Percentiles rank a stretch among this genome's conserved stretches.
phyloP scores from a whole-genome alignment of 2,113 vertebrate species.

The Papio anubis region DNA sequence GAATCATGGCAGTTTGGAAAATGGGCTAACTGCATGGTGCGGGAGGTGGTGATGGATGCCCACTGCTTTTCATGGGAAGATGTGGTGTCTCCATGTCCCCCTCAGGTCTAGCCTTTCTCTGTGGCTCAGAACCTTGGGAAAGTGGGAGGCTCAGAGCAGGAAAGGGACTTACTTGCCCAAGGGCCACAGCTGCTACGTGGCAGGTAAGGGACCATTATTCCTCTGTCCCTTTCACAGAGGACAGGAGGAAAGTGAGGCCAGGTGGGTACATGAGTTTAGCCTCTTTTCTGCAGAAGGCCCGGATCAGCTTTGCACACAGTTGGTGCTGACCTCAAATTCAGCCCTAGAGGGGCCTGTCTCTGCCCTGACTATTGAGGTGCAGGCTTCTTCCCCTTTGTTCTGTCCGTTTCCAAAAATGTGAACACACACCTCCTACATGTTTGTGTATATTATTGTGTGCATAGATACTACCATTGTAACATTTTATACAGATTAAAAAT shows the following conservation, averaged over 20 bases:
- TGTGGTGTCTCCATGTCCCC: too few species aligned
- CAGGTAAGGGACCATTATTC: background rate
- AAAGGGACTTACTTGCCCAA: too few species aligned
- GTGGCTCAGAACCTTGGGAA: too few species aligned
- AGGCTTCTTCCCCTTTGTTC: background rate
- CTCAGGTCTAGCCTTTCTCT: background rate
- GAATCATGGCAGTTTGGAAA: background rate
- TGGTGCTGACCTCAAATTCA: background rate
- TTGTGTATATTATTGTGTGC: background rate
- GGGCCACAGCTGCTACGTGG: background rate
- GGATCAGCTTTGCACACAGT: background rate
- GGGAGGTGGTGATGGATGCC: fast-evolving
- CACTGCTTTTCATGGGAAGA: background rate
- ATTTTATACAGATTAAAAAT: background rate
- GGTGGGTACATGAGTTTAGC: background rate
- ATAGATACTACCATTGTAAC: background rate
- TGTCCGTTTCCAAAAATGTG: background rate
- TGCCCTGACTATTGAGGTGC: background rate
- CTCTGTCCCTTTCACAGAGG: background rate
- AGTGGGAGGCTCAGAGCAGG: background rate
- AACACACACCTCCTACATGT: background rate
- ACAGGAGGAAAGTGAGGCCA: background rate
- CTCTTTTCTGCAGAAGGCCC: background rate
- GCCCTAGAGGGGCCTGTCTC: too few species aligned
- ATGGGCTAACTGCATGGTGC: fast-evolving